Percentiles rank a stretch among this genome's conserved stretches.
Conservation (phyloP, 2,888 invertebrate species). For the Omphaloscelis lunosa region DNA sequence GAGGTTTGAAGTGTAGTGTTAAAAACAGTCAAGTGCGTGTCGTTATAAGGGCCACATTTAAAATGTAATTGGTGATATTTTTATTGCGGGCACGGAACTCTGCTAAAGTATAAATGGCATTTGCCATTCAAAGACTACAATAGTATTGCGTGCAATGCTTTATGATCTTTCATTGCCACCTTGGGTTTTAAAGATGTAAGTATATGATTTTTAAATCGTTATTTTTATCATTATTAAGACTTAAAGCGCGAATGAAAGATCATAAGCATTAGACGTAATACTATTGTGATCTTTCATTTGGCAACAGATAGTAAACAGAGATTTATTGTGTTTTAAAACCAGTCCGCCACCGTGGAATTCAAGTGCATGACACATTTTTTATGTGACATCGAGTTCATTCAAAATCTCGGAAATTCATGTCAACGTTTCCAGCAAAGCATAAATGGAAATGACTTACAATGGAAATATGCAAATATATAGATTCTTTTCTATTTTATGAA, state of each 20-base stretch:
- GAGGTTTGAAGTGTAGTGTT: constrained; percentile 67
- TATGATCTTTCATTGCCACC: too few relatives aligned
- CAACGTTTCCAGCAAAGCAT: not conserved
- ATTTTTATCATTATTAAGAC: not conserved
- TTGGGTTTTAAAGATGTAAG: too few relatives aligned
- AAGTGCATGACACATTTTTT: not conserved
- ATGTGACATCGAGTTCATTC: too few relatives aligned
- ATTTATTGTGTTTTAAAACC: not conserved
- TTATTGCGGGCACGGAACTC: constrained; percentile 12
- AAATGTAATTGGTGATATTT: constrained; percentile 56
- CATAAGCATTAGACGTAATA: not conserved
- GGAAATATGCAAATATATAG: too few relatives aligned
- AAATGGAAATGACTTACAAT: not conserved
- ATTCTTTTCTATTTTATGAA: too few relatives aligned
- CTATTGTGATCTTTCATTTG: not conserved
- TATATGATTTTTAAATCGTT: not conserved
- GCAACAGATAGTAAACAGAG: not conserved
- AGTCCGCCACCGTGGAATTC: too few relatives aligned
- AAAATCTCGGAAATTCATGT: not conserved
- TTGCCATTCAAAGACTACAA: too few relatives aligned
- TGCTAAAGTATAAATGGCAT: not conserved
- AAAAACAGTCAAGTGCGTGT: constrained; percentile 68
- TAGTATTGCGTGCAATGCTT: too few relatives aligned
- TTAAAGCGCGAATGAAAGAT: too few relatives aligned
- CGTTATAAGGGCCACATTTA: constrained; percentile 51